Evolutionary conservation across 2,888 invertebrate species (phyloP).

Genomic region (Xiphydria camelus): DNA sequence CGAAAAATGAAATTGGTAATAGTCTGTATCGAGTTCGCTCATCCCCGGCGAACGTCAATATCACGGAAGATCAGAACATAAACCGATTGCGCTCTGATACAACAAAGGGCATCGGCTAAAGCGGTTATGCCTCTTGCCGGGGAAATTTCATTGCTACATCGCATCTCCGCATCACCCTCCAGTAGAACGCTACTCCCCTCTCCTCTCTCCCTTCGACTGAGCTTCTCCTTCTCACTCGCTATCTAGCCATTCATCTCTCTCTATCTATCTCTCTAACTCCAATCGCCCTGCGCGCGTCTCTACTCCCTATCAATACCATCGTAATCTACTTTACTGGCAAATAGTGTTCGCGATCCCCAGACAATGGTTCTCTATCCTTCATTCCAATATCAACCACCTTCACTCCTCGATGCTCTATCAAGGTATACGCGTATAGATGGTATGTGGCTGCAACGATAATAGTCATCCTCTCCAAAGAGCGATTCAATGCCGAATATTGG

Average conservation of each 20-base stretch:
- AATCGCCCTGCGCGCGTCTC: constrained; percentile 18
- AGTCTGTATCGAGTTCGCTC: too few relatives aligned
- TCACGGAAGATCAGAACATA: constrained; percentile 44
- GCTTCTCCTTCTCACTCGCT: constrained; percentile 13
- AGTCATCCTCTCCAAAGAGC: too few relatives aligned
- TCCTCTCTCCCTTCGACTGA: constrained; percentile 1
- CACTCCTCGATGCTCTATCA: not conserved
- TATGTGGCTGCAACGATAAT: too few relatives aligned
- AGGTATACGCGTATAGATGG: too few relatives aligned
- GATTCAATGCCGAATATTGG: too few relatives aligned
- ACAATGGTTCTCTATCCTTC: constrained; percentile 35
- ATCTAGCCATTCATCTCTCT: too few relatives aligned
- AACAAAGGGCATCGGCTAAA: constrained; percentile 49
- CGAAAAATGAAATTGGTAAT: too few relatives aligned
- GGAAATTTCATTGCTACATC: constrained; percentile 47
- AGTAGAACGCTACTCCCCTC: not conserved
- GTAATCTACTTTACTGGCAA: constrained; percentile 50
- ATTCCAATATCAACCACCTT: not conserved
- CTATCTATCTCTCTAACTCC: too few relatives aligned
- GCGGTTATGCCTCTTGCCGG: constrained; percentile 45
- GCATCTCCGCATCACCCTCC: constrained; percentile 38
- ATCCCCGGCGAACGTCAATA: constrained; percentile 32
- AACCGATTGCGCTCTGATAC: constrained; percentile 48
- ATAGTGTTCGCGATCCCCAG: constrained; percentile 46
- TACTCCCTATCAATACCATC: constrained; percentile 45